A percentile compares a stretch with the other conserved stretches of the same genome.
Evolutionary conservation across 2,797 vertebrate species (phyloP).

Genomic region (Benthosema pterotum): DNA sequence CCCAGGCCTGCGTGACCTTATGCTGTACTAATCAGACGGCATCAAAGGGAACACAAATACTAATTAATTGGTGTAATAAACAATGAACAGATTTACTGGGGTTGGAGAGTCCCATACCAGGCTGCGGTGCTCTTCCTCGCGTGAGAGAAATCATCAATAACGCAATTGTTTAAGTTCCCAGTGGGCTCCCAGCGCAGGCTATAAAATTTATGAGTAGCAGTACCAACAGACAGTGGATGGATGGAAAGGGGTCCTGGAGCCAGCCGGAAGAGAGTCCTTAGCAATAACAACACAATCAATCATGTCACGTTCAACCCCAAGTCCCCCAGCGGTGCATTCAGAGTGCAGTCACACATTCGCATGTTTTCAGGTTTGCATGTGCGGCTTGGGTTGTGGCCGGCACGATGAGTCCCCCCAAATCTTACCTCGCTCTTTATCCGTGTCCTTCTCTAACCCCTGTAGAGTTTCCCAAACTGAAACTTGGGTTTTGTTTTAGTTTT

Average conservation of each 20-base stretch:
- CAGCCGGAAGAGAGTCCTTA: constrained; percentile 84
- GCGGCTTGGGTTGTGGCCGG: too few species aligned
- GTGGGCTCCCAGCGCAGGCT: constrained; percentile 66
- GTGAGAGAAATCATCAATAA: constrained; percentile 81
- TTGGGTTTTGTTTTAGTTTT: too few species aligned
- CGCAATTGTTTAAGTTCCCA: constrained; percentile 83
- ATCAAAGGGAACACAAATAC: constrained; percentile 22
- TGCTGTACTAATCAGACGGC: constrained; percentile 23
- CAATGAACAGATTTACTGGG: constrained; percentile 4
- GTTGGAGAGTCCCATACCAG: constrained; percentile 10
- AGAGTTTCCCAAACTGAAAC: too few species aligned
- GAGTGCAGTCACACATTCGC: constrained; percentile 65
- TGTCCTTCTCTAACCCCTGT: not conserved
- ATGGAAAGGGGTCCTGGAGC: constrained; percentile 81
- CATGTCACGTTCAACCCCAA: constrained; percentile 72
- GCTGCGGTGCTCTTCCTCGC: constrained; percentile 51
- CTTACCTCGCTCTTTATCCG: not conserved
- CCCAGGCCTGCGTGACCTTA: not conserved
- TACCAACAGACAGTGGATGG: constrained; percentile 83
- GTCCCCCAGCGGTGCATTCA: constrained; percentile 61
- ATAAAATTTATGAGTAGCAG: constrained; percentile 83
- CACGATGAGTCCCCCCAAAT: too few species aligned
- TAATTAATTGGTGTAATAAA: constrained; percentile 24
- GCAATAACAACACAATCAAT: constrained; percentile 89
- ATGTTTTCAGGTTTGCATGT: constrained; percentile 35